phyloP scores from a whole-genome alignment of 2,888 invertebrate species.

The Acronicta psi region DNA sequence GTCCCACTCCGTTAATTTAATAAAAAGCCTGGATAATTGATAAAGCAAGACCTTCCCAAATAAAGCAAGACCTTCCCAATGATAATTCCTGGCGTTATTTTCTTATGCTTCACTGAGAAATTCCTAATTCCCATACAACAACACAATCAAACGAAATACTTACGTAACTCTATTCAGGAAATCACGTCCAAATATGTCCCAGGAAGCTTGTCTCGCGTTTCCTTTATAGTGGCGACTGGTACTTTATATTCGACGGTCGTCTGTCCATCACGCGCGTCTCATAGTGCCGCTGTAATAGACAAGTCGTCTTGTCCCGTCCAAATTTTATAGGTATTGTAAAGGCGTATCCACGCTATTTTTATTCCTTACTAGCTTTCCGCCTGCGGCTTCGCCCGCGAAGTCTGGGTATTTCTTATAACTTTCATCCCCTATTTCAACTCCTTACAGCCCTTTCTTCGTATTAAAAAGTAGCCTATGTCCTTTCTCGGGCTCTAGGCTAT shows the following conservation, averaged over 20 bases:
- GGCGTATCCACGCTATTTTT: constrained; percentile 3
- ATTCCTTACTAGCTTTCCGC: too few relatives aligned
- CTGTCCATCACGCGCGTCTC: constrained; percentile 63
- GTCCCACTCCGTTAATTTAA: too few relatives aligned
- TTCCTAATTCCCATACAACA: neutral
- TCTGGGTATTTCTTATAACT: too few relatives aligned
- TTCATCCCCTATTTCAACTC: too few relatives aligned
- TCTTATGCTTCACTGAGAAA: neutral
- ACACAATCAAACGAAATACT: constrained; percentile 44
- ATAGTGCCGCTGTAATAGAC: constrained; percentile 48
- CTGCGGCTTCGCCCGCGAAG: too few relatives aligned
- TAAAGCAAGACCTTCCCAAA: too few relatives aligned
- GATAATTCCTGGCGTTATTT: too few relatives aligned
- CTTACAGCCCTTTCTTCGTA: too few relatives aligned
- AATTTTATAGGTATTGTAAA: constrained; percentile 24
- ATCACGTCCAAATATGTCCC: constrained; percentile 80
- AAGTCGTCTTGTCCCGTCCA: constrained; percentile 28
- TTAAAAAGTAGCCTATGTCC: too few relatives aligned
- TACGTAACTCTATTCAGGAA: constrained; percentile 65
- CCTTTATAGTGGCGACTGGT: constrained; percentile 59
- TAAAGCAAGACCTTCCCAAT: too few relatives aligned
- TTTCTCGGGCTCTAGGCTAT: too few relatives aligned
- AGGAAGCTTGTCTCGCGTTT: constrained; percentile 73
- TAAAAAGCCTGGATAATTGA: too few relatives aligned
- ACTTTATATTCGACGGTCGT: constrained; percentile 75